Evolutionary conservation across 2,888 invertebrate species (phyloP).

Genomic region (Crematogaster levior): DNA sequence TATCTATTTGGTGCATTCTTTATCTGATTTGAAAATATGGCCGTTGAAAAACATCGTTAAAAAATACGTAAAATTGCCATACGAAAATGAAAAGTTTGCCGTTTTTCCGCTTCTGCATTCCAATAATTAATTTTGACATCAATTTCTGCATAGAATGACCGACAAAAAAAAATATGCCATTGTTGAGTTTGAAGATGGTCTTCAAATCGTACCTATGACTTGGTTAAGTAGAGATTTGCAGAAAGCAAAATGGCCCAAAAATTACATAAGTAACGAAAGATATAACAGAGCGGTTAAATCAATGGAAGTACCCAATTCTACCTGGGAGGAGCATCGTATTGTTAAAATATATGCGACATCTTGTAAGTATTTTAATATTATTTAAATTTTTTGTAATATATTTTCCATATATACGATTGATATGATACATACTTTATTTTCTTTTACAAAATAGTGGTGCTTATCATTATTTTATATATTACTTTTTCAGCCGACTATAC

Average conservation of each 20-base stretch:
- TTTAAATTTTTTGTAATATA: no score
- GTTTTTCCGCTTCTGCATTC: conserved; percentile 12
- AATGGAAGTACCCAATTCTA: not conserved
- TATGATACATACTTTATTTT: not conserved
- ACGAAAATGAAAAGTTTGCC: not conserved
- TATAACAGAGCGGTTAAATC: not conserved
- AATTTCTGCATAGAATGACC: not conserved
- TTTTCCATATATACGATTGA: not conserved
- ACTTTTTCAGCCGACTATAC: not conserved
- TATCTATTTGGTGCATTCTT: not conserved
- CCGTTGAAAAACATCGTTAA: not conserved
- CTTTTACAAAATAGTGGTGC: not conserved
- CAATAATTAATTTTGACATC: not conserved
- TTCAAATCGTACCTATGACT: no score
- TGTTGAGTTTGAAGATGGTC: no score
- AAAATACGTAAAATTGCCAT: conserved; percentile 17
- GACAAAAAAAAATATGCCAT: no score
- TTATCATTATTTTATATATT: not conserved
- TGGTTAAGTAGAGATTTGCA: not conserved
- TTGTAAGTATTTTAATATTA: no score
- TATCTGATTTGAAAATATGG: conserved; percentile 28
- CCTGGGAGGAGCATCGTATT: not conserved
- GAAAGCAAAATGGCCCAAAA: not conserved
- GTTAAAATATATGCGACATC: conserved; percentile 4
- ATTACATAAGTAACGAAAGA: not conserved